Conservation (phyloP, 2,888 invertebrate genomes). For the Graphium colonna region DNA sequence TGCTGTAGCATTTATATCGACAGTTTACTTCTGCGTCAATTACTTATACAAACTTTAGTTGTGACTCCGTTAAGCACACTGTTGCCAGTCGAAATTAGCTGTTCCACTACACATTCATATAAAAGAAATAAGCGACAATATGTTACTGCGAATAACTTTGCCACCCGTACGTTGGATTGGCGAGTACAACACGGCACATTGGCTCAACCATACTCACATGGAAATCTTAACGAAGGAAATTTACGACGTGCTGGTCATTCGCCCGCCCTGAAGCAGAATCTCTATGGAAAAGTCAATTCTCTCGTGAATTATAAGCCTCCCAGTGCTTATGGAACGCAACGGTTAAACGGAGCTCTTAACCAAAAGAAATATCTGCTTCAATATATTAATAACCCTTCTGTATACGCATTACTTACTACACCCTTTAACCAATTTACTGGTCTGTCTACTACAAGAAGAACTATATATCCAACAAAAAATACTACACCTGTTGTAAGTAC, state of each 20-base stretch:
- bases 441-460: slow-evolving; percentile 2
- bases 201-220: neutral
- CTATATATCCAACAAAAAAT: neutral
- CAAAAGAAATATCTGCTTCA: slow-evolving; percentile 8
- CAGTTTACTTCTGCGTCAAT: neutral
- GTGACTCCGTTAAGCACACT: neutral
- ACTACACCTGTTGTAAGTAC: neutral
- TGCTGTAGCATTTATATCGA: neutral
- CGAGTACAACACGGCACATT: neutral
- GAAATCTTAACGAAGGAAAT: slow-evolving; percentile 6
- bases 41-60: neutral
- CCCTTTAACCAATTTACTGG: neutral
- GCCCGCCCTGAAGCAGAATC: neutral
- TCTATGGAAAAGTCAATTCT: neutral
- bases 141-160: neutral
- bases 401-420: neutral
- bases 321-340: neutral
- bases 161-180: neutral
- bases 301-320: neutral
- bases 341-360: neutral
- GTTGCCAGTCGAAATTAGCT: neutral
- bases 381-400: slow-evolving; percentile 16
- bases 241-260: neutral
- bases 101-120: slow-evolving; percentile 1
- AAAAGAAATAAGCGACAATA: slow-evolving; percentile 9